Evolutionary conservation across 2,888 invertebrate genomes (phyloP).

Genomic region (Phasia obesa): DNA sequence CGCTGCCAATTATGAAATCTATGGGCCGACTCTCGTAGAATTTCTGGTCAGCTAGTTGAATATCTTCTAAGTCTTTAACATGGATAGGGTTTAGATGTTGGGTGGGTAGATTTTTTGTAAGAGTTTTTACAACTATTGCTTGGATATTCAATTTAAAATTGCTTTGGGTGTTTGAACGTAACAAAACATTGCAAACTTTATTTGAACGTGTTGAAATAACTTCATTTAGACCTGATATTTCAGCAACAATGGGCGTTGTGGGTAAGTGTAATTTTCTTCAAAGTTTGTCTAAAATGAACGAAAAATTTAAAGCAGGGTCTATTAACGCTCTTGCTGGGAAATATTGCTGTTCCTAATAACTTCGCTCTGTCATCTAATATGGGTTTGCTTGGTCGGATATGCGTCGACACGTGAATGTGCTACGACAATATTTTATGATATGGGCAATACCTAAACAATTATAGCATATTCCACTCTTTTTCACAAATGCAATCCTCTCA

Average conservation of each 20-base stretch:
- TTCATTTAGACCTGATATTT: neutral
- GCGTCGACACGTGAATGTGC: slow-evolving; percentile 1
- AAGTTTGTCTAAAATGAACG: neutral
- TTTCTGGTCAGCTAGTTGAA: too few relatives aligned
- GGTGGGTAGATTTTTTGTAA: too few relatives aligned
- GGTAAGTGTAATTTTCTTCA: neutral
- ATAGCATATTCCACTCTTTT: neutral
- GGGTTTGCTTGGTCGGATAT: neutral
- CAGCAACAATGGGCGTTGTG: neutral
- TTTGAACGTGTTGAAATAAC: neutral
- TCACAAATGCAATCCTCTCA: neutral
- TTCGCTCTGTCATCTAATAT: too few relatives aligned
- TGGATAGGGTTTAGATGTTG: too few relatives aligned
- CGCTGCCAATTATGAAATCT: too few relatives aligned
- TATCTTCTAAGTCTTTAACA: too few relatives aligned
- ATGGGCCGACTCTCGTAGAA: too few relatives aligned
- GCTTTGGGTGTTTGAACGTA: too few relatives aligned
- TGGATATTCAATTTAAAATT: too few relatives aligned
- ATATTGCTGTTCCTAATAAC: neutral
- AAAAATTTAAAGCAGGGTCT: neutral
- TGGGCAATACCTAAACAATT: neutral
- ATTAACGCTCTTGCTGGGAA: neutral
- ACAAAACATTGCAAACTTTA: too few relatives aligned
- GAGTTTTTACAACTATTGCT: too few relatives aligned
- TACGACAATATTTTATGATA: neutral